phyloP scores from a whole-genome alignment of 2,113 vertebrate genomes.

The Corydoras maculifer region DNA sequence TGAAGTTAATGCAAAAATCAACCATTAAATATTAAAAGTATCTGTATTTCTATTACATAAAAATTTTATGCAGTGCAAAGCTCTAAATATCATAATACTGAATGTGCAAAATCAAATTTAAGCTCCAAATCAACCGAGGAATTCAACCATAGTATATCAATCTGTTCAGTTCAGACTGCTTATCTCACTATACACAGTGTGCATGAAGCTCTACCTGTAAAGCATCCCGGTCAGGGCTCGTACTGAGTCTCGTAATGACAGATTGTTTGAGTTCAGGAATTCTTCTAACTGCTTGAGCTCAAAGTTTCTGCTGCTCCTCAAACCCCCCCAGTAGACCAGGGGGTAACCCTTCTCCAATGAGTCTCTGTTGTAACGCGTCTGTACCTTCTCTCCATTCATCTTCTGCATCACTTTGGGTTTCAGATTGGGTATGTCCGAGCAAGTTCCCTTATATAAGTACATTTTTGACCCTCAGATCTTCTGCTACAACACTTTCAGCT shows the following conservation, averaged over 20 bases:
- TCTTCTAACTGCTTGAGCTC: constrained; percentile 74
- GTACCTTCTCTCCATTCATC: constrained; percentile 37
- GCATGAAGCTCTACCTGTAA: constrained; percentile 73
- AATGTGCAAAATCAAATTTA: too few relatives aligned
- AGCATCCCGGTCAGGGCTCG: constrained; percentile 70
- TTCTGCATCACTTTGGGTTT: constrained; percentile 63
- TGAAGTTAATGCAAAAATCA: too few relatives aligned
- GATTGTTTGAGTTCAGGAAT: constrained; percentile 72
- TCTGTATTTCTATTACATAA: too few relatives aligned
- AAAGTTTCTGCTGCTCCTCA: constrained; percentile 35
- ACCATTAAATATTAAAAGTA: too few relatives aligned
- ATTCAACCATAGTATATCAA: too few relatives aligned
- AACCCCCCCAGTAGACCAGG: constrained; percentile 52
- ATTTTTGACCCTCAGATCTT: constrained; percentile 51
- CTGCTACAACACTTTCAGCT: background rate
- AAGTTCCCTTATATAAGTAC: constrained; percentile 81
- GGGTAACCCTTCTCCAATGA: constrained; percentile 30
- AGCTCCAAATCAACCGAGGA: too few relatives aligned
- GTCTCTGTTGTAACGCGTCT: constrained; percentile 48
- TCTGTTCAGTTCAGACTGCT: too few relatives aligned
- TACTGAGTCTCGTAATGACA: constrained; percentile 70
- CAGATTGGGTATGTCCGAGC: constrained; percentile 70
- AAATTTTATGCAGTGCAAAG: too few relatives aligned
- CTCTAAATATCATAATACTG: too few relatives aligned
- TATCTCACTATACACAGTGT: too few relatives aligned